Percentiles rank a stretch among this genome's conserved stretches.
Evolutionary conservation across 2,113 vertebrate genomes (phyloP).

Genomic region (Albula glossodonta): DNA sequence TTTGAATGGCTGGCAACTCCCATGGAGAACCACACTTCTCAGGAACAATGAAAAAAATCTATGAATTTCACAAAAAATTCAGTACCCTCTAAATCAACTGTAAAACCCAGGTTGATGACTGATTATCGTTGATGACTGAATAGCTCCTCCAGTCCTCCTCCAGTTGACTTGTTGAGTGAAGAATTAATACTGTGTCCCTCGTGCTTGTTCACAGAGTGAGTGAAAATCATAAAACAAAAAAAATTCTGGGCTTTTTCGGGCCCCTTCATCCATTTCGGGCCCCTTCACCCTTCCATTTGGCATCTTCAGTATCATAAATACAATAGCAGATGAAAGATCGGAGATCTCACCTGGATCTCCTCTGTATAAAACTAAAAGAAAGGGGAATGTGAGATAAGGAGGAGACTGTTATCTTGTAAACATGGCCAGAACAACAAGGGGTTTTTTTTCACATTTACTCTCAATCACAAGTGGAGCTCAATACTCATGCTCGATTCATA

Average conservation of each 20-base stretch:
- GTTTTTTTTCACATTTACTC: not conserved
- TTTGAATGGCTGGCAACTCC: no score
- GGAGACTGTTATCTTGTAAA: not conserved
- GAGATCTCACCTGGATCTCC: not conserved
- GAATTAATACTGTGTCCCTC: not conserved
- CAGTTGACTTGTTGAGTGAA: not conserved
- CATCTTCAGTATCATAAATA: not conserved
- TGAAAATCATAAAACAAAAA: not conserved
- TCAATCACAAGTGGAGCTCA: not conserved
- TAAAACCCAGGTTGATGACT: no score
- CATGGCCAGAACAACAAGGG: not conserved
- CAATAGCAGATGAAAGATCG: not conserved
- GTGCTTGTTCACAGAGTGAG: not conserved
- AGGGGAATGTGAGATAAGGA: not conserved
- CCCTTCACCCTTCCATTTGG: not conserved
- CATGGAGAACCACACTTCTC: no score
- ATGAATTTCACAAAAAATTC: no score
- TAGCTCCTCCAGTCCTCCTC: not conserved
- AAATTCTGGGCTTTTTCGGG: no score
- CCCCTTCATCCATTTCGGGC: not conserved
- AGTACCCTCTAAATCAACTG: no score
- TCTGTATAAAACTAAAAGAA: not conserved
- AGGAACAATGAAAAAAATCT: no score
- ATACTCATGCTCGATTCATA: slow-evolving; percentile 4
- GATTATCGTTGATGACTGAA: not conserved